Conservation (phyloP, 2,888 invertebrate genomes). For the Chrysomela aeneicollis region DNA sequence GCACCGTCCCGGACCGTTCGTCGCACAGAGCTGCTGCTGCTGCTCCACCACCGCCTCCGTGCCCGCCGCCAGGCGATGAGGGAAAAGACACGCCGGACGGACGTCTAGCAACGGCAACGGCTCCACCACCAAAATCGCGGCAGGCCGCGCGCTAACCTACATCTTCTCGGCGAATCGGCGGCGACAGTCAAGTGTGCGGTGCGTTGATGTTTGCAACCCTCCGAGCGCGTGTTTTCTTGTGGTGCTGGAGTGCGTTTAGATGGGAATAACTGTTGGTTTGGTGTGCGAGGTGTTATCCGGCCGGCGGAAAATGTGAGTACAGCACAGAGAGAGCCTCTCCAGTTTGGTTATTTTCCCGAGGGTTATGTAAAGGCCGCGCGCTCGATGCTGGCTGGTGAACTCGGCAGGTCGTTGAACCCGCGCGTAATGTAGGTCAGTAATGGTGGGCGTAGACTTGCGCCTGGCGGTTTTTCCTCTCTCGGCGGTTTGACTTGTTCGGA, state of each 20-base stretch:
- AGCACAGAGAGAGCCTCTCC: too few species aligned
- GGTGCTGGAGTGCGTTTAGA: slow-evolving; percentile 25
- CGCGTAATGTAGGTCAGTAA: slow-evolving; percentile 60
- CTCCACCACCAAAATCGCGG: slow-evolving; percentile 14
- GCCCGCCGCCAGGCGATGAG: neutral
- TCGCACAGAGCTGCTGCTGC: slow-evolving; percentile 49
- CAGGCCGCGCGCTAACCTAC: slow-evolving; percentile 34
- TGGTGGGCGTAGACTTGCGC: slow-evolving; percentile 58
- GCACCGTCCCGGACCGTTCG: slow-evolving; percentile 58
- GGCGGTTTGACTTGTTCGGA: slow-evolving; percentile 40
- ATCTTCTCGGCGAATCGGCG: slow-evolving; percentile 25
- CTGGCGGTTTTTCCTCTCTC: neutral
- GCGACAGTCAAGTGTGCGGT: slow-evolving; percentile 9
- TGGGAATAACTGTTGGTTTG: slow-evolving; percentile 26
- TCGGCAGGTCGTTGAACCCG: slow-evolving; percentile 55
- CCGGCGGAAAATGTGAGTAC: slow-evolving; percentile 50
- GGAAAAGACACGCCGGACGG: neutral
- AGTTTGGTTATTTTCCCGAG: slow-evolving; percentile 10
- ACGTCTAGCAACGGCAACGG: neutral
- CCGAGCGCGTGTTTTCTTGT: neutral
- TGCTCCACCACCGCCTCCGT: slow-evolving; percentile 50
- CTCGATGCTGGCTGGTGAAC: slow-evolving; percentile 53
- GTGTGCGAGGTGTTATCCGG: slow-evolving; percentile 13
- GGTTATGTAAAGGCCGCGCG: slow-evolving; percentile 35
- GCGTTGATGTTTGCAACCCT: neutral